phyloP scores from a whole-genome alignment of 2,113 vertebrate species.

The Bubo scandiacus region DNA sequence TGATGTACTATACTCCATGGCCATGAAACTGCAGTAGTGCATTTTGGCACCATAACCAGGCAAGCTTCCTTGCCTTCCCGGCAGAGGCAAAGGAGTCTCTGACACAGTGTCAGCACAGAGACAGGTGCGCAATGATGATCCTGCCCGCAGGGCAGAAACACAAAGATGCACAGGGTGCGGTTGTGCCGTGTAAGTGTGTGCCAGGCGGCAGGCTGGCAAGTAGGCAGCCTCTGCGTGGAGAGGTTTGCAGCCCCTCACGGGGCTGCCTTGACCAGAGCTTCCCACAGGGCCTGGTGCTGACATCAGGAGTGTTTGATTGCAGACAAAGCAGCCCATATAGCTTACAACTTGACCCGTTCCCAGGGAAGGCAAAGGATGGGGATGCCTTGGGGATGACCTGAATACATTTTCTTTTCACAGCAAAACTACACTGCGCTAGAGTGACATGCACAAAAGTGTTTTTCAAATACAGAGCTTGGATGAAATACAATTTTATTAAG shows the following conservation, averaged over 20 bases:
- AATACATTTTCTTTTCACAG: not conserved
- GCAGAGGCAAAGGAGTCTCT: not conserved
- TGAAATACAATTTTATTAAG: not conserved
- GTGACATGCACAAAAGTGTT: not conserved
- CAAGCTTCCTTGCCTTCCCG: not conserved
- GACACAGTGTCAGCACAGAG: not conserved
- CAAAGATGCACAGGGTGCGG: not conserved
- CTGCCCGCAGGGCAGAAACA: not conserved
- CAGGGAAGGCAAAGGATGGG: not conserved
- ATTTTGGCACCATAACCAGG: not conserved
- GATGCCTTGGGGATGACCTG: not conserved
- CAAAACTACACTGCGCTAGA: not conserved
- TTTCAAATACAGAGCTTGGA: not conserved
- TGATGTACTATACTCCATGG: not conserved
- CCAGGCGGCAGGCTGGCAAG: not conserved
- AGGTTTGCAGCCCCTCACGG: too few relatives aligned
- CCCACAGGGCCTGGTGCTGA: not conserved
- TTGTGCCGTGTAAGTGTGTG: not conserved
- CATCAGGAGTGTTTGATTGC: not conserved
- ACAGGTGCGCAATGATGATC: too few relatives aligned
- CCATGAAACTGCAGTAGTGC: not conserved
- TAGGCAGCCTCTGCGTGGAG: not conserved
- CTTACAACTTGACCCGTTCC: accelerated
- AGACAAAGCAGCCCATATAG: not conserved
- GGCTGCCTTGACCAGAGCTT: not conserved